A percentile compares a stretch with the other conserved stretches of the same genome.
Evolutionary conservation across 2,797 vertebrate species (phyloP).

Genomic region (Sebastes alutus): DNA sequence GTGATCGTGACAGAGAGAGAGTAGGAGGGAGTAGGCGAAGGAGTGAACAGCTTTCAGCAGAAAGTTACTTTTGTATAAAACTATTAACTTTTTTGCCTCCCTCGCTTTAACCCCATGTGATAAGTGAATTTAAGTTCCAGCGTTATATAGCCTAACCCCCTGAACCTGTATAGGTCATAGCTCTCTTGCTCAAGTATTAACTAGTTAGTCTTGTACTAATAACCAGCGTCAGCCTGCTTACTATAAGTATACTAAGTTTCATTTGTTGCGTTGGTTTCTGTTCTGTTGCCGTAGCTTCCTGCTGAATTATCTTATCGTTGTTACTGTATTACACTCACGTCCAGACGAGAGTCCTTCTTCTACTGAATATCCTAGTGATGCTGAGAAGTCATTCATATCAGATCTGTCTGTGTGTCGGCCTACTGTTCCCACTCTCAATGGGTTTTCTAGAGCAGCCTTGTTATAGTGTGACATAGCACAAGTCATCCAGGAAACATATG

Average conservation of each 20-base stretch:
- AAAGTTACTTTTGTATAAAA: constrained; percentile 75
- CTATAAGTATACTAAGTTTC: constrained; percentile 38
- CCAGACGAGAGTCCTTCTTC: constrained; percentile 16
- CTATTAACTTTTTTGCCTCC: constrained; percentile 52
- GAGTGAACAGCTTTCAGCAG: constrained; percentile 52
- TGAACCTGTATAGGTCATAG: constrained; percentile 29
- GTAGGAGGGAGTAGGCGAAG: constrained; percentile 8
- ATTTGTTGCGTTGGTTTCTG: constrained; percentile 40
- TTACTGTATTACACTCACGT: constrained; percentile 38
- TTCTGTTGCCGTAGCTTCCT: constrained; percentile 56
- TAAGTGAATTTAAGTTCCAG: constrained; percentile 64
- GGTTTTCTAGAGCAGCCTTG: constrained; percentile 26
- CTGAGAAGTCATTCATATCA: constrained; percentile 44
- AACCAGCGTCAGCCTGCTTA: constrained; percentile 33
- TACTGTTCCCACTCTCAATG: constrained; percentile 22
- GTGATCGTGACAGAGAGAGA: neutral
- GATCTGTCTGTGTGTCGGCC: constrained; percentile 44
- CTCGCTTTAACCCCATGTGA: constrained; percentile 70
- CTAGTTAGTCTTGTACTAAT: constrained; percentile 47
- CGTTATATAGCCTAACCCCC: constrained; percentile 24
- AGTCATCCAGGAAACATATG: constrained; percentile 30
- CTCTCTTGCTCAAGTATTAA: constrained; percentile 45
- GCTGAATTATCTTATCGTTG: constrained; percentile 33
- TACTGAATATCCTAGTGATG: constrained; percentile 27
- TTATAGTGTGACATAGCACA: constrained; percentile 34